Base-by-base conservation (phyloP, 2,888 invertebrate species). In the Hydroisotoma schaefferi region DNA sequence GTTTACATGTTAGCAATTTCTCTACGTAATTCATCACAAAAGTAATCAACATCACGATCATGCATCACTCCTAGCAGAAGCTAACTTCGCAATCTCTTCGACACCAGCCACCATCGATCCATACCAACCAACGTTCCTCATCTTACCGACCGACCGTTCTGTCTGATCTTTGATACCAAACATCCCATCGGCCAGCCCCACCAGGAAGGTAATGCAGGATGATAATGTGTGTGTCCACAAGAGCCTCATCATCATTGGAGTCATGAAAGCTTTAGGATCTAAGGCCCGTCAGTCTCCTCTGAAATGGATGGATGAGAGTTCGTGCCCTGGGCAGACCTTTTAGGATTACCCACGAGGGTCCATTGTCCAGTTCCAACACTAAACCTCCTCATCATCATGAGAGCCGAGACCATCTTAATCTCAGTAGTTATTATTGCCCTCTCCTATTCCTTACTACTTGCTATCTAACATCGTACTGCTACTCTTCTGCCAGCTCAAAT, bases 301-400 rank as follows among this genome's bases (percentile, higher is more conserved):
- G 65, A 65, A 62, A 65, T 66, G 66, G 66, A 67, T 63, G 61
- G 58, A 67, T 61, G 63, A 63, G 65, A 68, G 68, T 68, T 67
- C 71, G 71, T 71, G 71, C 68, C 71, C 68, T 68, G 61, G 62
- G 58, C 63, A 61, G 65, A 33, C 59, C 51, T 52, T 52, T 33
- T n/a, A 37, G 51, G 51, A 52, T 52, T 52, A 52, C 37, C 52
- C 55, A 57, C 56, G 63, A 68, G 65, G 67, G 69, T 70, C 71
- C 69, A 71, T 59, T 56, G 26, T 49, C n/a, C n/a, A 20, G 15
- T 57, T 54, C 59, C 64, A 56, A 67, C 43, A 55, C 28, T 59
- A 62, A 62, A 62, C 27, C 61, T 56, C 67, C 56, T 61, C 58
- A 63, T 63, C 56, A 64, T 59, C 59, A 58, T 54, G 58, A 47